Base-by-base conservation (phyloP, 2,797 vertebrate species). In the Knipowitschia caucasica region DNA sequence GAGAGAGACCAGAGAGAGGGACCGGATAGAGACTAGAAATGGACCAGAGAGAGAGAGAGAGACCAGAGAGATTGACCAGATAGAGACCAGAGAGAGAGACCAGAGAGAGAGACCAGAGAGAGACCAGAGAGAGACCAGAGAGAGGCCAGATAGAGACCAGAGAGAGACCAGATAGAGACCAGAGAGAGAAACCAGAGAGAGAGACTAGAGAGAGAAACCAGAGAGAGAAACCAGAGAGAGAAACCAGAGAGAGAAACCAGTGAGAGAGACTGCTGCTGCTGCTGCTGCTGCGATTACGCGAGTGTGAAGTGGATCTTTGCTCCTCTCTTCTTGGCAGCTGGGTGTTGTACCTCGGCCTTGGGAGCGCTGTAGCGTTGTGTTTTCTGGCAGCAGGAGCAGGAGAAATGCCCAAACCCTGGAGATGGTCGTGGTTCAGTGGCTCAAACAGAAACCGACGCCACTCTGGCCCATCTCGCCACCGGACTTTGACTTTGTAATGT, bases 231-330 rank as follows among this genome's bases (percentile, higher is more conserved):
- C n/a, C n/a, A n/a, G n/a, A n/a, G n/a, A n/a, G n/a, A n/a, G n/a
- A n/a, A n/a, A n/a, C n/a, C n/a, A 3, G 9, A 34, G 11, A 34
- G 14, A 4, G 9, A n/a, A 8, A 34, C 45, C 45, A 30, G 45
- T 47, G 31, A 47, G 2, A 27, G 45, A 27, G 45, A 47, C 27
- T 4, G 25, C 25, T 10, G 25, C n/a, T n/a, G 44, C 44, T 46
- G 21, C 45, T 30, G 45, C 45, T n/a, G n/a, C n/a, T n/a, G n/a
- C 5, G 17, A 46, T 30, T 46, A 46, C 11, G 20, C 15, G 14
- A 47, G 45, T 47, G 45, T 47, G 27, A 47, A 20, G 27, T 47
- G 45, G 31, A 47, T 47, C 27, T 26, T 17, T 31, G 27, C 27
- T 14, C 42, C n/a, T 14, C 42, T 14, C 26, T 47, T 47, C 44